These are phyloP conservation scores for Platycheirus rosarum DNA, from an alignment of 2,888 invertebrate species.

Conservation along the genomic window DNA sequence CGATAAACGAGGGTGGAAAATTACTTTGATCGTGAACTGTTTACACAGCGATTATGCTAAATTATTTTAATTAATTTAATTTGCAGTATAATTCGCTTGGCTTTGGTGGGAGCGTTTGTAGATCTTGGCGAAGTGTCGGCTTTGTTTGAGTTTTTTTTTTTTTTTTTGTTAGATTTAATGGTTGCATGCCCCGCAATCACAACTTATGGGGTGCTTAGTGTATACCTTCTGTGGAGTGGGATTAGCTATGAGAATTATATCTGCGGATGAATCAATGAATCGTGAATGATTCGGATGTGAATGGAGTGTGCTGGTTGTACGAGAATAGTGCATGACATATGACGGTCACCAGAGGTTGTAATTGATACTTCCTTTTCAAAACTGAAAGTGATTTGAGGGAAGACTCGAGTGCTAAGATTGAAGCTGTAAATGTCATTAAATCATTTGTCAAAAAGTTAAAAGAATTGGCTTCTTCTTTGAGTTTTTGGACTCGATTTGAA, in stretches of 20 bases:
- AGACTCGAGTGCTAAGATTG: neutral
- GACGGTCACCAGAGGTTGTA: slow-evolving; percentile 51
- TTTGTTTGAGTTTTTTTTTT: slow-evolving; percentile 37
- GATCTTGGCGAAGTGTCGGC: slow-evolving; percentile 24
- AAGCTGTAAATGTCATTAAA: slow-evolving; percentile 15
- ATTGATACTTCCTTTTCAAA: slow-evolving; percentile 66
- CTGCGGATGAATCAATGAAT: slow-evolving; percentile 61
- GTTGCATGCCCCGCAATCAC: slow-evolving; percentile 33
- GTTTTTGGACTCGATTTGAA: no score
- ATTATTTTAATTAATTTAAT: slow-evolving; percentile 74
- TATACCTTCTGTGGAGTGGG: no score
- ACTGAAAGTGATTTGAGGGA: slow-evolving; percentile 45
- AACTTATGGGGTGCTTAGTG: neutral
- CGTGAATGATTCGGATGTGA: slow-evolving; percentile 35
- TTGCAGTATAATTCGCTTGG: slow-evolving; percentile 42
- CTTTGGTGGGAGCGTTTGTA: slow-evolving; percentile 9
- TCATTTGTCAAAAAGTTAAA: slow-evolving; percentile 5
- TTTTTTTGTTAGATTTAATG: no score
- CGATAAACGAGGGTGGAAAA: slow-evolving; percentile 70
- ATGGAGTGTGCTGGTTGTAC: slow-evolving; percentile 17
- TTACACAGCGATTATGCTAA: slow-evolving; percentile 66
- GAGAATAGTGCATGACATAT: slow-evolving; percentile 59
- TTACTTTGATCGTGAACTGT: slow-evolving; percentile 73
- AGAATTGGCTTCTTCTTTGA: neutral
- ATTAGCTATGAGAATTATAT: slow-evolving; percentile 21